Conservation (phyloP, 1,140 invertebrate species). For the Andrena cerasifolii region DNA sequence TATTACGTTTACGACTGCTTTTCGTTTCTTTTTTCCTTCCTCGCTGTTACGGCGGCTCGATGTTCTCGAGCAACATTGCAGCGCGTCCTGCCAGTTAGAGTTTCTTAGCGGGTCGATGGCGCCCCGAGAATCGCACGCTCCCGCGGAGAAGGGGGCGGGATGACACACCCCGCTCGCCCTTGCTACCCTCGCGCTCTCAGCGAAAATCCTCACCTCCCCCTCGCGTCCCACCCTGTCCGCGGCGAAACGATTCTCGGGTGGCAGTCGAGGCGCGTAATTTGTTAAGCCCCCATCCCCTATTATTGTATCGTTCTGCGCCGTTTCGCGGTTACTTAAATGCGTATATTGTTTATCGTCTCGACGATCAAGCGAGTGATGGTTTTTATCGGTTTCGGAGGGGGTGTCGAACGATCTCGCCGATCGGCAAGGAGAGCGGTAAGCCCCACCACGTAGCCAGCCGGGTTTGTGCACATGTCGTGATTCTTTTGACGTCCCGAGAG, state of each 20-base stretch:
- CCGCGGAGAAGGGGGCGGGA: not conserved
- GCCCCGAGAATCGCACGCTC: slow-evolving; percentile 34
- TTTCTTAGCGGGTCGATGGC: slow-evolving; percentile 34
- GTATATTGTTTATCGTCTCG: slow-evolving; percentile 25
- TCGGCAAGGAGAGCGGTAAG: not conserved
- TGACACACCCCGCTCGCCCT: not conserved
- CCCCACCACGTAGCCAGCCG: slow-evolving; percentile 35
- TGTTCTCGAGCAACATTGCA: not conserved
- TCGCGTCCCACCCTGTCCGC: not conserved
- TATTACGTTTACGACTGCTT: slow-evolving; percentile 19
- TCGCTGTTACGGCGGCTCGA: slow-evolving; percentile 1
- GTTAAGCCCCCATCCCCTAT: slow-evolving; percentile 21
- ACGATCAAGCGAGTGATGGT: slow-evolving; percentile 15
- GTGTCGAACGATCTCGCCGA: not conserved
- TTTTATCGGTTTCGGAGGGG: slow-evolving; percentile 14
- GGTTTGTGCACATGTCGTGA: slow-evolving; percentile 43
- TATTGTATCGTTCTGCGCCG: slow-evolving; percentile 10
- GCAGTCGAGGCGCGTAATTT: slow-evolving; percentile 20
- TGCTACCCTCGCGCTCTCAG: not conserved
- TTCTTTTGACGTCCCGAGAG: slow-evolving; percentile 1
- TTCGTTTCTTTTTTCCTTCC: slow-evolving; percentile 36
- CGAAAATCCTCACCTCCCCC: not conserved
- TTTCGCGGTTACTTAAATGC: slow-evolving; percentile 39
- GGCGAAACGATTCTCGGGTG: slow-evolving; percentile 25
- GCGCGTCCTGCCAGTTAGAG: slow-evolving; percentile 20